A percentile compares a stretch with the other conserved stretches of the same genome.
These are phyloP conservation scores for Plebejus melissa DNA, from an alignment of 2,888 invertebrate genomes.

Conservation along the genomic window DNA sequence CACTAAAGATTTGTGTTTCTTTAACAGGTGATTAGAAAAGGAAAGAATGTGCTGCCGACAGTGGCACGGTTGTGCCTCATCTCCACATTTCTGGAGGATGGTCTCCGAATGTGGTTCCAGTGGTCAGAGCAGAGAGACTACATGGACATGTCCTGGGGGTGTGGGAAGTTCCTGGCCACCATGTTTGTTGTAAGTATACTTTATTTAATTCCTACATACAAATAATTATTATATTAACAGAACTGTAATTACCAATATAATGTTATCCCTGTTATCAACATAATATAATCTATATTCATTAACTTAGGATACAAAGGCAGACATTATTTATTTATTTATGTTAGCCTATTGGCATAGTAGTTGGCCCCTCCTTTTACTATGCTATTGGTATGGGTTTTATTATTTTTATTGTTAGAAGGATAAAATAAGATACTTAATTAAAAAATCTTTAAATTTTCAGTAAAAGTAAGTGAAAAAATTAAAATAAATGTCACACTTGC, in stretches of 20 bases:
- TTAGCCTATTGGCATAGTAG: no score
- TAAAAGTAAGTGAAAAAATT: neutral
- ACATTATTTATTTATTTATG: no score
- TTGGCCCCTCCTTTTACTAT: no score
- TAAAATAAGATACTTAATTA: no score
- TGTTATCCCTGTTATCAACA: no score
- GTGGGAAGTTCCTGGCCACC: constrained; percentile 95
- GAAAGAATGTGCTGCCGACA: constrained; percentile 95
- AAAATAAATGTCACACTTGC: neutral
- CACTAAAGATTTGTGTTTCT: neutral
- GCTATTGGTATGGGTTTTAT: no score
- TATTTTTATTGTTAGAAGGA: no score
- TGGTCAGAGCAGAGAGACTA: constrained; percentile 98
- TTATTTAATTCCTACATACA: neutral
- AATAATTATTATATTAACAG: no score
- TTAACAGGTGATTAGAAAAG: constrained; percentile 91
- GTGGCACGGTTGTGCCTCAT: constrained; percentile 97
- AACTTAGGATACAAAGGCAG: no score
- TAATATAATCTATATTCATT: no score
- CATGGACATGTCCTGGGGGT: constrained; percentile 98
- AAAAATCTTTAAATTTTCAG: neutral
- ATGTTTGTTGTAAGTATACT: constrained; percentile 89
- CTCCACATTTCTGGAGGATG: constrained; percentile 99
- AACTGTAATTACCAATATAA: no score
- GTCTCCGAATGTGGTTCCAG: constrained; percentile 99